phyloP scores from a whole-genome alignment of 2,113 vertebrate species.

The Sylvietta virens region DNA sequence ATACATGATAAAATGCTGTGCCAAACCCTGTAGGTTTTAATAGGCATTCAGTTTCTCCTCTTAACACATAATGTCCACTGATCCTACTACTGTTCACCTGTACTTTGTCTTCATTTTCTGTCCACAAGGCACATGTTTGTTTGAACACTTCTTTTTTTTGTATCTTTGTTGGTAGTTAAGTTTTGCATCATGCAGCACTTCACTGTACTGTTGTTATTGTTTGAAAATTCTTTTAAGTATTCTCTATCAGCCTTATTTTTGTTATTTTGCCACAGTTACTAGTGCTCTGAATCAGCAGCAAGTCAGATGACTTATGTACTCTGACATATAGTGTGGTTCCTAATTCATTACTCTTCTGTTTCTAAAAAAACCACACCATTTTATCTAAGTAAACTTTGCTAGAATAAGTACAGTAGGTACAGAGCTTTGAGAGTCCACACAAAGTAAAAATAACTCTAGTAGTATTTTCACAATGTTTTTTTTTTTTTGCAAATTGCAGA shows the following conservation, averaged over 20 bases:
- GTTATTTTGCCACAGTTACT: background rate
- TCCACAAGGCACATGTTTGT: background rate
- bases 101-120: background rate
- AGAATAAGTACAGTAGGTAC: background rate
- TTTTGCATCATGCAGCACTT: background rate
- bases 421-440: background rate
- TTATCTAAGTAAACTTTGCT: background rate
- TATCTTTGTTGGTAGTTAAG: slow-evolving; percentile 2
- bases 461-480: background rate
- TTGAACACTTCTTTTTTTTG: background rate
- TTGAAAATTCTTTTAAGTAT: background rate
- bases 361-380: background rate
- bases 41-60: background rate
- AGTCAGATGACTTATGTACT: background rate
- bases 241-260: background rate
- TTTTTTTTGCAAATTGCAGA: background rate
- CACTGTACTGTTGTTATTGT: background rate
- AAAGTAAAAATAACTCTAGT: background rate
- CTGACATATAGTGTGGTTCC: background rate
- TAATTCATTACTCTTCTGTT: background rate
- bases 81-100: background rate
- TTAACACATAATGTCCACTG: background rate
- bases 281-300: background rate
- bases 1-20: background rate
- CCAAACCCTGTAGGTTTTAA: background rate